Conservation (phyloP, 2,797 vertebrate genomes). For the Lithobates pipiens region DNA sequence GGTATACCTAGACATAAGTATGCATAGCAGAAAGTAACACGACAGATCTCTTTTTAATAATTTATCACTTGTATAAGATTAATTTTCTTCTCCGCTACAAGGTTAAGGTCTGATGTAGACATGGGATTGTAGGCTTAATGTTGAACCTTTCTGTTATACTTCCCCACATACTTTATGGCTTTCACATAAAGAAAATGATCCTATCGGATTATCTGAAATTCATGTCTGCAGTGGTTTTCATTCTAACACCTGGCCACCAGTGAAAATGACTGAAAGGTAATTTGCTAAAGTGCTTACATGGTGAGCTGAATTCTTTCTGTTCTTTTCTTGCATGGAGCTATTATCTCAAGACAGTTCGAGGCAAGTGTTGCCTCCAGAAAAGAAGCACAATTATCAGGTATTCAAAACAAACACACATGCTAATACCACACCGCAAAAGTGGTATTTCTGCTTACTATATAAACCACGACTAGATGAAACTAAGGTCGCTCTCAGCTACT, state of each 20-base stretch:
- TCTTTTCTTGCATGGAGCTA: background rate
- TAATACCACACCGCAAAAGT: background rate
- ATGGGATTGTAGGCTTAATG: background rate
- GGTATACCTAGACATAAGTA: background rate
- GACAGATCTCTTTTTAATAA: background rate
- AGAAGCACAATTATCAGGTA: background rate
- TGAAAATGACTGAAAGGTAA: constrained; percentile 1
- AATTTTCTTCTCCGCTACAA: background rate
- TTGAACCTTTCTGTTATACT: background rate
- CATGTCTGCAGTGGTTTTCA: background rate
- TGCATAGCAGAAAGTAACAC: background rate
- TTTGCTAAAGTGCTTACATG: constrained; percentile 21
- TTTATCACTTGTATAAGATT: background rate
- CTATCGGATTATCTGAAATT: background rate
- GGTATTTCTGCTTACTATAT: background rate
- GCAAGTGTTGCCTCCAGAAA: constrained; percentile 37
- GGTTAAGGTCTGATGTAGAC: background rate
- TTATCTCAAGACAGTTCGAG: constrained; percentile 14
- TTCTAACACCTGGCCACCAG: constrained; percentile 11
- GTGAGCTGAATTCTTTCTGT: background rate
- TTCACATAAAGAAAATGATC: background rate
- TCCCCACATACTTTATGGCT: background rate
- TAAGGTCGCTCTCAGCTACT: background rate
- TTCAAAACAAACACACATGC: background rate
- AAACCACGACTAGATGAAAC: background rate